Base-by-base conservation (phyloP, 2,888 invertebrate species). In the Hirudinaria manillensis region DNA sequence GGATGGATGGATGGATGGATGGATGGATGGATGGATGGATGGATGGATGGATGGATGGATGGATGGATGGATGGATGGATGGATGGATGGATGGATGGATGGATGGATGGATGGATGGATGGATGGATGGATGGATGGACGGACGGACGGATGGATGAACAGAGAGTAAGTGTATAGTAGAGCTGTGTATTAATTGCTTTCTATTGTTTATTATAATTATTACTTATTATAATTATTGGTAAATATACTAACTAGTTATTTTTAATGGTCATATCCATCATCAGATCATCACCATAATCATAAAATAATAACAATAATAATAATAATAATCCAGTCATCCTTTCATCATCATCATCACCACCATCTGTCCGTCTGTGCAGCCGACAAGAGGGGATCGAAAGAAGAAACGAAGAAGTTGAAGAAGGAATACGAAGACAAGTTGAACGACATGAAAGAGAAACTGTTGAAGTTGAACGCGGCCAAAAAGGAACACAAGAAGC, bases 401-500 rank as follows among this genome's bases (percentile, higher is more conserved):
- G 67, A 67, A 67, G 67, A 67, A 4, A 29, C 34, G 19, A 24
- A 32, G 29, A 67, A 24, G 24, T 24, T 32, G 32, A 67, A 76
- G 72, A 75, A 77, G n/a, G 68, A 77, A 13, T 70, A 53, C 24
- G 73, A 77, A 4, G 84, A 83, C 27, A 81, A 82, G 73, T 79
- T 80, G 16, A 82, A 82, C 79, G 83, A 92, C 83, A 88, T 94
- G 72, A 91, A 91, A 79, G 91, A 93, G 36, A 93, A 96, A 84
- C 86, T 95, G 83, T 90, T 91, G 82, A 89, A 92, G 78, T 86
- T 94, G 79, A 93, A 95, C 83, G 89, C 90, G 2, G 93, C 94
- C 3, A 92, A 94, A 83, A 90, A 91, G 78, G 94, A 96, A 82
- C 95, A 97, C 86, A 89, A 92, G 36, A 89, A 92, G 68, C 88